Base-by-base conservation (phyloP, 2,888 invertebrate species). In the Oscheius sp. region DNA sequence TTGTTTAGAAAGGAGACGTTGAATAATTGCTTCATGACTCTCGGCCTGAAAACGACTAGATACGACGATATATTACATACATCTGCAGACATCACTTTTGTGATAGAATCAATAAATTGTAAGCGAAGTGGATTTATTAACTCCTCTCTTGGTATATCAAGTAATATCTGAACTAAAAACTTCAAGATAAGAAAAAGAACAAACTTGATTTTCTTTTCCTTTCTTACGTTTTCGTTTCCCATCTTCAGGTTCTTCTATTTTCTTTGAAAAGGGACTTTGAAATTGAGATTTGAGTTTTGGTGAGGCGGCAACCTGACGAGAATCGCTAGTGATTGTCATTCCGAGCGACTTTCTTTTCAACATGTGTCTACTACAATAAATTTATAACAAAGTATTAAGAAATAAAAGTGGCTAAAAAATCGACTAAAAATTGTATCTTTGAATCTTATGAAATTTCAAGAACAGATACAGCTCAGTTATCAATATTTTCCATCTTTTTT, bases 21-120 rank as follows among this genome's bases (percentile, higher is more conserved):
- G 51, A 41, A 85, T 80, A 61, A 85, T 75, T 5, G 77, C 82
- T 32, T 81, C 80, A 54, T 85, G 85, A 20, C 33, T 49, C 14
- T 67, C 59, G 24, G 45, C 32, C 67, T 67, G 12, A 67, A 59
- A 24, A 8, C n/a, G n/a, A 12, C 22, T 8, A 9, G 38, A 17
- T 28, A 67, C 20, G n/a, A 22, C 2, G 12, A 24, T 41, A 57
- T n/a, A 57, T 14, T 2, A 66, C 36, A 12, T 36, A 71, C 67
- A 36, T 70, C 71, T 20, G 41, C 64, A n/a, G 61, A 38, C 56
- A 77, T 68, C 33, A 62, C 41, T 62, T 67, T 54, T 22, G 56
- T 24, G 14, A 73, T 63, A 14, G 50, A 44, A 30, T 73, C 73
- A 6, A 71, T 67, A 17, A 69, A 30, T 45, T 74, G 61, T 20